Evolutionary conservation across 1,140 invertebrate genomes (phyloP), one percentile per base, ranked within the genome.

Genomic region (Papilio glaucus): DNA sequence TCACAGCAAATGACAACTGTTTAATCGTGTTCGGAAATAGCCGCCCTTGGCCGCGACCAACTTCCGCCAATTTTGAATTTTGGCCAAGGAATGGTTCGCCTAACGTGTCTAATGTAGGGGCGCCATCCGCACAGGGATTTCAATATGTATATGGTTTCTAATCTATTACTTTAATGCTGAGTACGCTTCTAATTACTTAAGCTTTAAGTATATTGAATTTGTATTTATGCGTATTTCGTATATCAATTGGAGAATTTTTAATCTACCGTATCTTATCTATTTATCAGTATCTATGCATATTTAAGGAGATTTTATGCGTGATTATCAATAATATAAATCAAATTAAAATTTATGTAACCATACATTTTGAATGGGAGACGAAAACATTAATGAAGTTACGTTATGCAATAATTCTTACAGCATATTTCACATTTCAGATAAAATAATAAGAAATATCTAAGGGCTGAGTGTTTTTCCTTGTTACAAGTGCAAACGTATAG

Each of bases 51-150:
- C 76, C 78, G 74, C 77, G 72, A 71, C 69, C 60, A 45, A 71
- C 70, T 80, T 83, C 79, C 81, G 79, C 15, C 37, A 38, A 68
- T 75, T 78, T 85, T 85, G 83, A 83, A 76, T 81, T 74, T 70
- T 72, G 72, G 82, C 83, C 83, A 85, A 85, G 79, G 70, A 77
- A 71, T 74, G 74, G 24, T 26, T 29, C 7, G 65, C 41, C 5
- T 29, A 41, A 42, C 18, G 8, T 18, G 24, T 21, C 5, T n/a
- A 33, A 6, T 13, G 65, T 49, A 29, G 39, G 24, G 65, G 41
- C 41, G 41, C 65, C 24, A 68, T 42, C 26, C 65, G 65, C 41
- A 45, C 2, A 29, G 39, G 65, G 41, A 68, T 45, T 68, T 68
- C 15, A 24, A 45, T 33, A 39, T 65, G 41, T 13, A 45, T 15